Evolutionary conservation across 1,140 invertebrate species (phyloP).

Genomic region (Anoplolepis gracilipes): DNA sequence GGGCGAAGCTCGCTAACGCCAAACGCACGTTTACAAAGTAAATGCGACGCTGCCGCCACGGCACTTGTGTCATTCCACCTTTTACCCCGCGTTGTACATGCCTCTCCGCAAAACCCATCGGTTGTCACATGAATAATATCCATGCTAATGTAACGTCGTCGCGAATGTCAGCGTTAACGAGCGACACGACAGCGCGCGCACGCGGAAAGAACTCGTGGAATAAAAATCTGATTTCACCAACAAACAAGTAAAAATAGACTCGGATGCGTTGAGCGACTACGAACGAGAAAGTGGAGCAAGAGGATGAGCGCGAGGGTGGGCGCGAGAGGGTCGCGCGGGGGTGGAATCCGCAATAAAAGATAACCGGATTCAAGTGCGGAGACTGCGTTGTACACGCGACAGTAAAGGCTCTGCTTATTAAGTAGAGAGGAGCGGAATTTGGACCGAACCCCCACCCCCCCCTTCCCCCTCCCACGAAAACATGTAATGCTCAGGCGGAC

Average conservation of each 20-base stretch:
- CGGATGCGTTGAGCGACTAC: conserved; percentile 38
- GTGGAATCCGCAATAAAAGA: conserved; percentile 61
- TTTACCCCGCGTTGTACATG: background rate
- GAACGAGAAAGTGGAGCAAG: background rate
- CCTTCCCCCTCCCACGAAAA: too few relatives aligned
- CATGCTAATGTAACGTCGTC: conserved; percentile 30
- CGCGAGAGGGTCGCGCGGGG: too few relatives aligned
- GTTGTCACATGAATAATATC: conserved; percentile 35
- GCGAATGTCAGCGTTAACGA: conserved; percentile 46
- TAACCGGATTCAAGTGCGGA: conserved; percentile 63
- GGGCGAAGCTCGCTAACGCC: conserved; percentile 34
- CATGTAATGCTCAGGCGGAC: conserved; percentile 24
- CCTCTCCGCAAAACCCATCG: conserved; percentile 2
- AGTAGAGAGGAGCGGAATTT: conserved; percentile 60
- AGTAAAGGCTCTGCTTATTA: conserved; percentile 70
- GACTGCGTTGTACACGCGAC: conserved; percentile 58
- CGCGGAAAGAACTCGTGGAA: conserved; percentile 8
- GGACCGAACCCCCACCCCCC: conserved; percentile 65
- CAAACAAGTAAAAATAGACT: conserved; percentile 32
- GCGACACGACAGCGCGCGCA: background rate
- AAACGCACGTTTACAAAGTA: conserved; percentile 30
- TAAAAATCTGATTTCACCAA: conserved; percentile 51
- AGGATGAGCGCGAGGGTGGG: background rate
- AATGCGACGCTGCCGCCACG: background rate
- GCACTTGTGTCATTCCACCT: background rate